These are phyloP conservation scores for Drosophila formosana DNA, from an alignment of 2,888 invertebrate genomes.

Conservation along the genomic window DNA sequence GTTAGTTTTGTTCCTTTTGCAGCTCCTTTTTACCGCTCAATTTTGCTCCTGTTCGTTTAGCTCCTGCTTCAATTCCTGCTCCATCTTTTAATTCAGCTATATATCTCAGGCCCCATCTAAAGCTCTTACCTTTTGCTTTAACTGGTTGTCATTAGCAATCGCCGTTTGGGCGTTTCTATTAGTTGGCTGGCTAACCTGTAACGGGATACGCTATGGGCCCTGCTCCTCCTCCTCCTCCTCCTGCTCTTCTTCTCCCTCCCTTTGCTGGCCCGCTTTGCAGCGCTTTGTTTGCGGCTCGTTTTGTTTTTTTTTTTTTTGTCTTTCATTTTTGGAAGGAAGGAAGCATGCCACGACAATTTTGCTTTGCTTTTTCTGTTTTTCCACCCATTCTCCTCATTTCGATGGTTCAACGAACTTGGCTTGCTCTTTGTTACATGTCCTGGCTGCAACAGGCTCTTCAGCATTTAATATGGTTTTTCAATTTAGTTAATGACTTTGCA, in stretches of 20 bases:
- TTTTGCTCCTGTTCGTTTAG: background rate
- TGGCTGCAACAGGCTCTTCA: constrained; percentile 6
- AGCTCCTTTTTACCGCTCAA: background rate
- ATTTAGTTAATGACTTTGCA: constrained; percentile 73
- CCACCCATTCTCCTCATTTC: constrained; percentile 32
- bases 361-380: constrained; percentile 17
- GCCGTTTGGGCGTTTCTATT: constrained; percentile 50
- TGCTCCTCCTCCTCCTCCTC: background rate
- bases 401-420: constrained; percentile 69
- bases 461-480: constrained; percentile 67
- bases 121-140: constrained; percentile 4
- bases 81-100: background rate
- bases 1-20: background rate
- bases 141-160: constrained; percentile 69
- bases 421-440: constrained; percentile 35
- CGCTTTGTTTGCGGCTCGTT: constrained; percentile 36
- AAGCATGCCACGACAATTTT: constrained; percentile 53
- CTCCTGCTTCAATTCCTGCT: background rate
- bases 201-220: constrained; percentile 29
- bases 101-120: background rate
- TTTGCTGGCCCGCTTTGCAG: background rate
- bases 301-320: constrained; percentile 6
- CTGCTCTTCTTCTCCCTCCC: background rate
- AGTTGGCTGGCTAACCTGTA: constrained; percentile 33
- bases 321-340: constrained; percentile 23